Base-by-base conservation (phyloP, 2,888 invertebrate species). In the Eremobia ochroleuca region DNA sequence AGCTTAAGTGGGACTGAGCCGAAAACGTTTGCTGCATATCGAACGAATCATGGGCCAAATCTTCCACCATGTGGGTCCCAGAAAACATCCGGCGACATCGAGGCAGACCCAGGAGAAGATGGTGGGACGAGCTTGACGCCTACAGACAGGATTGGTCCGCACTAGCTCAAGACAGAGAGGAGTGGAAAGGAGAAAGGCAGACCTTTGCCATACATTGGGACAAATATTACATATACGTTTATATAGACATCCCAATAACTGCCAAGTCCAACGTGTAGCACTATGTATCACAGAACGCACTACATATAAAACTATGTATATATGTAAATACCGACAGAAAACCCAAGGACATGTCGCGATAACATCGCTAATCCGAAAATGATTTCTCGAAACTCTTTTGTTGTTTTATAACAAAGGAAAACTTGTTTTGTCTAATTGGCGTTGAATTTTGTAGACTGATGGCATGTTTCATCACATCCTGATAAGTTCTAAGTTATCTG, bases 321-420 rank as follows among this genome's bases (percentile, higher is more conserved):
- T 64, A 73, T 43, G 37, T 67, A 40, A 52, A 67, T 58, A 66
- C 55, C 4, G 49, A 18, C 71, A 49, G 15, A 65, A 73, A 15
- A 55, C 31, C 34, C 83, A 86, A 85, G 85, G 87, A 86, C 82
- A 65, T 11, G 21, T 5, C 4, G 11, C 55, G 86, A 82, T 86
- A 75, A 59, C 79, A 85, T 85, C 81, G 43, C 34, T 67, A 55
- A 79, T 69, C 77, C 65, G 5, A 78, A 78, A 78, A 78, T 78
- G 78, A 78, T 78, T 79, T 85, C 73, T 72, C 69, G n/a, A 65
- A 73, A 80, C 73, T 80, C 80, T 80, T 86, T 84, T 81, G 81
- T 81, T 62, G n/a, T 81, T 58, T 70, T 55, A 74, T 59, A 78
- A 71, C 79, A 78, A 79, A 65, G 72, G 34, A 28, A 43, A 59